Base-by-base conservation (phyloP, 2,888 invertebrate species). In the Ormyrus nitidulus region DNA sequence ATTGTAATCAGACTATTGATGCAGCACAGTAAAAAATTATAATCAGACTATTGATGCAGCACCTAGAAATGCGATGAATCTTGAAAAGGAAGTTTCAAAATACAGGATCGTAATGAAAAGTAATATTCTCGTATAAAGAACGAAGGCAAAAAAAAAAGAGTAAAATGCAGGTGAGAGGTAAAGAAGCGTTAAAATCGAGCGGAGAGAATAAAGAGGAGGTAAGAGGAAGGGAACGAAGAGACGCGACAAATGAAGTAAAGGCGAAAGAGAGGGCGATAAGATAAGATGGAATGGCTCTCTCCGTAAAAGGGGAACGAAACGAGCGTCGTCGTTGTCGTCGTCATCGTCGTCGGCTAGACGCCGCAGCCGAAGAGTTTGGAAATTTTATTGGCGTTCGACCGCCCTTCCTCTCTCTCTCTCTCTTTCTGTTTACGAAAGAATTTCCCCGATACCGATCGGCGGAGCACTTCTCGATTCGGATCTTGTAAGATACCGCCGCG, bases 221-320 rank as follows among this genome's bases (percentile, higher is more conserved):
- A 11, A 19, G 53, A 53, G 49, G 49, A 13, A 56, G 62, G 44
- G 53, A 56, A 65, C 44, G 61, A 70, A 79, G 73, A 72, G 58
- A 56, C 72, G 68, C 62, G 68, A 69, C 72, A 80, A 77, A 80
- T 80, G 76, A 71, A 75, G 75, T 65, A 74, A 56, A 74, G 73
- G 19, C 49, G 80, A 65, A 5, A 56, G 71, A 48, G 59, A 2
- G 9, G 8, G 54, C 54, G 72, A 77, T 77, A 81, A 74, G 81
- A 81, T 77, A 81, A 81, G 81, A 19, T 46, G 73, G 56, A 80
- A 77, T 77, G 77, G 62, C 72, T 75, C 62, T 75, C 51, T 34
- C 70, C n/a, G 72, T 73, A 69, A 75, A 75, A 69, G 70, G 74
- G 51, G 62, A 64, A 49, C 7, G 58, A 53, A 74, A 79, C 79